A percentile compares a stretch with the other conserved stretches of the same genome.
Evolutionary conservation across 2,888 invertebrate genomes (phyloP).

Genomic region (Drosophila maculinotata): DNA sequence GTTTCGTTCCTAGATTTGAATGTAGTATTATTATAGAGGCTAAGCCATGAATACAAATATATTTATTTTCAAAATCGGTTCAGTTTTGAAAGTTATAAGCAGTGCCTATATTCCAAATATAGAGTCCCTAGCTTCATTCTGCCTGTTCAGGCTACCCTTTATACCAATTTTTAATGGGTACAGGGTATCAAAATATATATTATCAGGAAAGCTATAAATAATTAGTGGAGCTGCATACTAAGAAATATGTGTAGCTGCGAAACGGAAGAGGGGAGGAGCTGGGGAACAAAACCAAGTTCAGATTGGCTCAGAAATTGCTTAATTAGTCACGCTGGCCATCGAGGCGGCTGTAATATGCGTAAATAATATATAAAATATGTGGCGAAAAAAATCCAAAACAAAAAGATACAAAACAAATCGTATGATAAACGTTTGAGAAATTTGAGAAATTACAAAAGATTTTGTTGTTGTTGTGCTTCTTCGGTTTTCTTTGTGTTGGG

Average conservation of each 20-base stretch:
- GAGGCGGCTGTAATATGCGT: constrained; percentile 61
- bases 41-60: not conserved
- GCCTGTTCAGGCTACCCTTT: too few species aligned
- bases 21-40: too few species aligned
- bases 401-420: constrained; percentile 38
- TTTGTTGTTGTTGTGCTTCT: constrained; percentile 30
- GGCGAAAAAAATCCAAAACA: constrained; percentile 48
- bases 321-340: constrained; percentile 71
- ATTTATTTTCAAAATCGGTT: too few species aligned
- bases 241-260: constrained; percentile 27
- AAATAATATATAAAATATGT: constrained; percentile 75
- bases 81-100: too few species aligned
- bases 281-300: constrained; percentile 25
- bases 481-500: constrained; percentile 40
- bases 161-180: too few species aligned
- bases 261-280: constrained; percentile 3
- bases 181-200: constrained; percentile 50
- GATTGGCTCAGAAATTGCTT: constrained; percentile 78
- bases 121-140: too few species aligned
- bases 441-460: constrained; percentile 70
- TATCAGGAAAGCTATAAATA: constrained; percentile 76
- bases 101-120: too few species aligned
- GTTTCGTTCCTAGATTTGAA: too few species aligned
- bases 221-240: constrained; percentile 57
- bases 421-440: constrained; percentile 71